These are phyloP conservation scores for Sarcophaga bullata DNA, from an alignment of 1,140 invertebrate genomes.

Conservation along the genomic window DNA sequence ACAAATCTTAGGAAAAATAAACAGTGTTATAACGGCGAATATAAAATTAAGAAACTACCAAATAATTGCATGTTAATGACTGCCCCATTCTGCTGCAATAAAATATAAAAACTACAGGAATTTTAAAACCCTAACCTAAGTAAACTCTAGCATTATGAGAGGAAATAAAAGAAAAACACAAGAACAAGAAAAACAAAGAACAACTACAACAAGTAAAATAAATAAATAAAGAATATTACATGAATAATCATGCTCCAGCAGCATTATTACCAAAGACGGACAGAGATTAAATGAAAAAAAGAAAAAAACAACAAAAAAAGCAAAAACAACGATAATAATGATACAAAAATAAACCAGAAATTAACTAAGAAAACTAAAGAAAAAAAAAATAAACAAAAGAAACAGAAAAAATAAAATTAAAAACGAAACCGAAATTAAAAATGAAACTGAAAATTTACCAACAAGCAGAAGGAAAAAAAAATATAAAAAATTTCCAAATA, in stretches of 20 bases:
- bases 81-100: not conserved
- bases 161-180: not conserved
- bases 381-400: not conserved
- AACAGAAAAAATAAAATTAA: not conserved
- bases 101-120: not conserved
- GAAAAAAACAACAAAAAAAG: not conserved
- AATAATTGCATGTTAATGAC: too few relatives aligned
- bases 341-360: not conserved
- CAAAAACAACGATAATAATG: not conserved
- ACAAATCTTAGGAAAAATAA: too few relatives aligned
- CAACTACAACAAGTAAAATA: not conserved
- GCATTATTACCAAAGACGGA: not conserved
- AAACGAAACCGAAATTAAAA: not conserved
- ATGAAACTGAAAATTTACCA: too few relatives aligned
- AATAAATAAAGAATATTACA: not conserved
- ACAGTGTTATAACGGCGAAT: too few relatives aligned
- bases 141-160: not conserved
- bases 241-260: conserved; percentile 1
- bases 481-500: conserved; percentile 20
- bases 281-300: conserved; percentile 6
- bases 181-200: not conserved
- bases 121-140: not conserved
- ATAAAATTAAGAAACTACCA: too few relatives aligned
- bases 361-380: not conserved
- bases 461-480: not conserved